A percentile compares a stretch with the other conserved stretches of the same genome.
Evolutionary conservation across 2,113 vertebrate genomes (phyloP).

Genomic region (Petrocephalus zakoni): DNA sequence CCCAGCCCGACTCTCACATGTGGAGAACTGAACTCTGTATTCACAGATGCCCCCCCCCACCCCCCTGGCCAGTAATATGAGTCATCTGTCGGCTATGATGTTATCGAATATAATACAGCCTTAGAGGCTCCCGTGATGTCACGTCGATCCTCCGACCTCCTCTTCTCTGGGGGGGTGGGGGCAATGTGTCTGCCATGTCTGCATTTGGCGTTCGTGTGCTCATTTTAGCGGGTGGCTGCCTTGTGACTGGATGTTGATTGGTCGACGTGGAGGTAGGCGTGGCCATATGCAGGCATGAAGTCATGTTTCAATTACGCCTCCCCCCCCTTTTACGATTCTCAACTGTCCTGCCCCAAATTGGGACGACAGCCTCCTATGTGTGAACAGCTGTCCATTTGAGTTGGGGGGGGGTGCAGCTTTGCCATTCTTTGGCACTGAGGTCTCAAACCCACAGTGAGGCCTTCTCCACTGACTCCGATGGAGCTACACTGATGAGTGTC

Average conservation of each 20-base stretch:
- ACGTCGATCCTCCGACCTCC: neutral
- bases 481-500: neutral
- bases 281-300: neutral
- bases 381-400: neutral
- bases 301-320: neutral
- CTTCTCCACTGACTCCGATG: neutral
- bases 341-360: neutral
- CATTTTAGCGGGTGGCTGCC: neutral
- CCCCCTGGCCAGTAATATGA: neutral
- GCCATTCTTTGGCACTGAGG: neutral
- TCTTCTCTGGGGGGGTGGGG: neutral
- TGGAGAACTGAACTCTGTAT: neutral
- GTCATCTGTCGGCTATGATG: neutral
- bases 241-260: neutral
- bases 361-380: neutral
- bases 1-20: neutral
- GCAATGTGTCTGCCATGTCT: neutral
- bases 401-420: neutral
- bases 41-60: neutral
- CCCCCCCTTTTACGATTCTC: neutral
- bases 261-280: neutral
- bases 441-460: neutral
- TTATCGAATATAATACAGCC: neutral
- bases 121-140: neutral
- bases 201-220: neutral